Evolutionary conservation across 2,113 vertebrate species (phyloP).

Genomic region (Trematomus loennbergii): DNA sequence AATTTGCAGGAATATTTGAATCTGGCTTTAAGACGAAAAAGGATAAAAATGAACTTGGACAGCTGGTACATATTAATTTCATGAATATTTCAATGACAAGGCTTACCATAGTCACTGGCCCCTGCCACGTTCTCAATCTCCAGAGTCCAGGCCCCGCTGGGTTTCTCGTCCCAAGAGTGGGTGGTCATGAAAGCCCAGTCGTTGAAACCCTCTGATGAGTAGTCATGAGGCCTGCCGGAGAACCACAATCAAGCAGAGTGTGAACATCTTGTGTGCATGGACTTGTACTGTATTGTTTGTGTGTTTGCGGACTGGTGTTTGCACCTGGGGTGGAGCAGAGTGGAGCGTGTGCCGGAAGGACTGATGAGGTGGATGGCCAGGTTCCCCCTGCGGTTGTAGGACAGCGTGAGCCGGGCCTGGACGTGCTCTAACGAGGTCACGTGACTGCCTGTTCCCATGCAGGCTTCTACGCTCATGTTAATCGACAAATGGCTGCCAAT

Average conservation of each 20-base stretch:
- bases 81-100: not conserved
- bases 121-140: conserved; percentile 94
- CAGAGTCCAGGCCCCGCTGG: conserved; percentile 90
- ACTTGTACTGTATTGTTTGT: not conserved
- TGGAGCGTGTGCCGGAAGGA: conserved; percentile 94
- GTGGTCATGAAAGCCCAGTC: conserved; percentile 99
- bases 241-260: conserved; percentile 3
- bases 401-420: conserved; percentile 93
- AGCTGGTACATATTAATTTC: too few species aligned
- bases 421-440: conserved; percentile 92
- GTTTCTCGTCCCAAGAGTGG: conserved; percentile 96
- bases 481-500: conserved; percentile 92
- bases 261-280: conserved; percentile 11
- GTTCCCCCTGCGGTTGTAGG: conserved; percentile 96
- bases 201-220: conserved; percentile 95
- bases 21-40: not conserved
- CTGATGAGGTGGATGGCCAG: conserved; percentile 94
- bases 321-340: conserved; percentile 93
- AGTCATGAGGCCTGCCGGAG: conserved; percentile 90
- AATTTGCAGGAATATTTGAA: not conserved
- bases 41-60: not conserved
- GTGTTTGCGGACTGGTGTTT: not conserved
- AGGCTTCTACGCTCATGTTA: conserved; percentile 87
- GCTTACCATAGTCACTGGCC: conserved; percentile 92
- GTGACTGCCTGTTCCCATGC: conserved; percentile 86